Conservation (phyloP, 2,113 vertebrate species). For the Phrynocephalus versicolor region DNA sequence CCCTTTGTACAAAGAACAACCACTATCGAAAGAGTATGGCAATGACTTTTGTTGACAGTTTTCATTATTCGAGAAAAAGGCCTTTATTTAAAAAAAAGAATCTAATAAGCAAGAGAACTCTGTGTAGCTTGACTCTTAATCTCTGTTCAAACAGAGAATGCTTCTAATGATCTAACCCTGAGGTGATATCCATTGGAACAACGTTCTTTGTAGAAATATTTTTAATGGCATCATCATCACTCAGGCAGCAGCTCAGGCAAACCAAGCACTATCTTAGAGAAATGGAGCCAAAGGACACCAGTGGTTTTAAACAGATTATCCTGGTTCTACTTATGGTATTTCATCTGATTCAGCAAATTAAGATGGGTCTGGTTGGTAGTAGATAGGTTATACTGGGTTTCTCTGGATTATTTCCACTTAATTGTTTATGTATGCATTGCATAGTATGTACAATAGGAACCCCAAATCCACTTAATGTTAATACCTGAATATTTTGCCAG, state of each 20-base stretch:
- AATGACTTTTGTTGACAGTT: background rate
- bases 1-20: too few relatives aligned
- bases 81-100: constrained; percentile 8
- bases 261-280: background rate
- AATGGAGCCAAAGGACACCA: background rate
- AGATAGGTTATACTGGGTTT: too few relatives aligned
- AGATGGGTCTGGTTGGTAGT: too few relatives aligned
- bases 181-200: background rate
- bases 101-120: constrained; percentile 20
- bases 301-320: too few relatives aligned
- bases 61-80: background rate
- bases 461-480: too few relatives aligned
- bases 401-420: too few relatives aligned
- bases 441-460: too few relatives aligned
- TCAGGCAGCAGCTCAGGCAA: constrained; percentile 10
- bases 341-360: too few relatives aligned
- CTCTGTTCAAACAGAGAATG: background rate
- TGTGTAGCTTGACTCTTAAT: constrained; percentile 6
- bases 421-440: too few relatives aligned
- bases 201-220: background rate
- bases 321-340: too few relatives aligned
- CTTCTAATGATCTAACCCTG: background rate
- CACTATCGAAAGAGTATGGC: constrained; percentile 6
- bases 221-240: background rate
- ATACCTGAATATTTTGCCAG: too few relatives aligned